Evolutionary conservation across 2,888 invertebrate genomes (phyloP).

Genomic region (Drosophila borborema): DNA sequence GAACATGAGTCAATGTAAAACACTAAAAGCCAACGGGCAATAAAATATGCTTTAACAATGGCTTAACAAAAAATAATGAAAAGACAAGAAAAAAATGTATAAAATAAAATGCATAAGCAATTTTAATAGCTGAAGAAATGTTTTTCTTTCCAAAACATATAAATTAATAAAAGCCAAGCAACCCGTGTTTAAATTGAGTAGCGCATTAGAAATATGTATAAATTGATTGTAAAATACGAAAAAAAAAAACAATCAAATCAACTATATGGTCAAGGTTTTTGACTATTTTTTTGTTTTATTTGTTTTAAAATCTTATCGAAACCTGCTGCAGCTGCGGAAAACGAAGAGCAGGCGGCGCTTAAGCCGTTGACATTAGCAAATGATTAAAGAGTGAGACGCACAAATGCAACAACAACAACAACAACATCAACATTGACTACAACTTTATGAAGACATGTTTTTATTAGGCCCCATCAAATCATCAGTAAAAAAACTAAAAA

Average conservation of each 20-base stretch:
- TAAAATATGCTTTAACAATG: conserved; percentile 29
- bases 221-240: conserved; percentile 19
- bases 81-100: conserved; percentile 4
- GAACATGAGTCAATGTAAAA: conserved; percentile 51
- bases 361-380: conserved; percentile 66
- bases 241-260: conserved; percentile 34
- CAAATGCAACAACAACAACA: conserved; percentile 41
- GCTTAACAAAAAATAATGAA: conserved; percentile 7
- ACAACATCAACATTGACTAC: conserved; percentile 32
- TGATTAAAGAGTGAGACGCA: conserved; percentile 52
- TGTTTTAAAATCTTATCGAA: conserved; percentile 32
- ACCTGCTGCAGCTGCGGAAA: conserved; percentile 64
- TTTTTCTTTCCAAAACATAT: conserved; percentile 28
- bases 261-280: conserved; percentile 75
- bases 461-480: conserved; percentile 25
- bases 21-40: conserved; percentile 30
- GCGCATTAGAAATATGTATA: conserved; percentile 44
- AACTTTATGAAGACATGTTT: conserved; percentile 41
- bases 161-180: conserved; percentile 16
- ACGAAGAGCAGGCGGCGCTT: conserved; percentile 35
- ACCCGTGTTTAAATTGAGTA: conserved; percentile 19
- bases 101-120: neutral
- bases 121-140: conserved; percentile 23
- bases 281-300: conserved; percentile 10
- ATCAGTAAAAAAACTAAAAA: conserved; percentile 13